phyloP scores from a whole-genome alignment of 2,888 invertebrate species.

The Harpagoxenus sublaevis region DNA sequence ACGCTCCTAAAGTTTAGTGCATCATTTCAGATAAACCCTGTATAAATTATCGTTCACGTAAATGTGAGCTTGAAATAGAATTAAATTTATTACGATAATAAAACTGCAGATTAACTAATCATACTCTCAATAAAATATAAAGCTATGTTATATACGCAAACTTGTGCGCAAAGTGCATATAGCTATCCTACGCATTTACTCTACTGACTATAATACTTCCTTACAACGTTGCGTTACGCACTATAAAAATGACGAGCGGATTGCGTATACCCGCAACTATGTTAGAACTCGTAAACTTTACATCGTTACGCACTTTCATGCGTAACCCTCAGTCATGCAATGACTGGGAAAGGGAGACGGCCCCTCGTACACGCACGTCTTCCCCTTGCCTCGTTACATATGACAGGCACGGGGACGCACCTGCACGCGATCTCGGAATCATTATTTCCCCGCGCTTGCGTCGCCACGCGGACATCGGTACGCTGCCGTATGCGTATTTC shows the following conservation, averaged over 20 bases:
- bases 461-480: conserved; percentile 3
- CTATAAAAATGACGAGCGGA: neutral
- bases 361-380: neutral
- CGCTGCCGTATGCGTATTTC: neutral
- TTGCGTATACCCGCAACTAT: conserved; percentile 16
- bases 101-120: neutral
- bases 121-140: neutral
- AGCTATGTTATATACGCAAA: neutral
- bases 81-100: neutral
- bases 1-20: too few relatives aligned
- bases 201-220: neutral
- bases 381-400: neutral
- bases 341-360: neutral
- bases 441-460: conserved; percentile 45
- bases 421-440: conserved; percentile 42
- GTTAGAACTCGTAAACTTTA: conserved; percentile 26
- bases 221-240: conserved; percentile 15
- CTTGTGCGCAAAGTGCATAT: neutral
- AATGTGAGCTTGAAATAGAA: neutral
- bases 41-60: neutral
- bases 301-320: conserved; percentile 10
- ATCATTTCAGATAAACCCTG: too few relatives aligned
- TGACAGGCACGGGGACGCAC: neutral
- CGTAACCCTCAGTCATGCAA: neutral
- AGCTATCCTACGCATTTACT: neutral